Evolutionary conservation across 2,888 invertebrate species (phyloP), one percentile per base, ranked within the genome.

Genomic region (Epirrhoe alternata): DNA sequence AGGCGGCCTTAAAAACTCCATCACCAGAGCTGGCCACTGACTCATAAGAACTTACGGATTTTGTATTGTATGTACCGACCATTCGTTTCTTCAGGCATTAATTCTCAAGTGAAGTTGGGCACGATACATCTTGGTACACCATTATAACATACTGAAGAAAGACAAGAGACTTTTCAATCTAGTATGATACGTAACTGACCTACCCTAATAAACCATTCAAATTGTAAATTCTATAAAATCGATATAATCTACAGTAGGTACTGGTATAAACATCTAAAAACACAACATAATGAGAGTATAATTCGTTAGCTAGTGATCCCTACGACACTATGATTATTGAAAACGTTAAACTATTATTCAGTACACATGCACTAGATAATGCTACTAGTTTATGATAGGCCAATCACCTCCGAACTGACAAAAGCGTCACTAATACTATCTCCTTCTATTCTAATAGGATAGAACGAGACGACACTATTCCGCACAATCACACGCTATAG

Each of bases 151-250:
- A 24, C 1, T 1, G 24, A 24, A 2, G 3, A 24, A 24, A 2
- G 3, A 3, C 24, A 24, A 24, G 3, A 24, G 24, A 24, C 24
- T 24, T 24, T 24, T 1, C 24, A 24, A 24, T 24, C 24, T 24
- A 24, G 24, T 24, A 24, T 24, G 24, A 24, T 24, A 2, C 24
- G 24, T 24, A 1, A 24, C 24, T 24, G 10, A 30, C 42, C 30
- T 54, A 61, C 59, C 24, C 64, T 66, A 68, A 61, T 52, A 69
- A 63, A 65, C 63, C 64, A 68, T 67, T 57, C 63, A 62, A 64
- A 55, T 67, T 70, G 68, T 68, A 72, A 66, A 70, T 49, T 70
- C 72, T 73, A 71, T 72, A 75, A 75, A 74, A 72, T 75, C 70
- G 73, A 73, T 77, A 75, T 71, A 74, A 72, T 74, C 68, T 61